Base-by-base conservation (phyloP, 2,797 vertebrate genomes). In the Varecia variegata region DNA sequence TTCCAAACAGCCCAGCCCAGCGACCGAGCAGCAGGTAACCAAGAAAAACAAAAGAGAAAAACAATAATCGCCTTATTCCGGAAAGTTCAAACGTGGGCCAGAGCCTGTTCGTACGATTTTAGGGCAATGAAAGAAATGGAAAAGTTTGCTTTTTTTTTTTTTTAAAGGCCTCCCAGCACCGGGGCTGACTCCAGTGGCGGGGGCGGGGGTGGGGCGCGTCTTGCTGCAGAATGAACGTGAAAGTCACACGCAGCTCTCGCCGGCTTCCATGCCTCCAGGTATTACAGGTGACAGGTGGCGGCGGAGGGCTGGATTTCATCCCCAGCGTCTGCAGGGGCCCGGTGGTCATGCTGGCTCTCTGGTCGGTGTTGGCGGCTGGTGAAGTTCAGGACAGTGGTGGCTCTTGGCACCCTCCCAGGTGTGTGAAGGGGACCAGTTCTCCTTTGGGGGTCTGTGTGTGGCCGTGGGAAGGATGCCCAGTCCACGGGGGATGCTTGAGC, bases 41-140 rank as follows among this genome's bases (percentile, higher is more conserved):
- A 95, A 84, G 90, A 88, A 93, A 93, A 82, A 83, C 90, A 93
- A 93, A 81, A 35, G 62, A 38, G 76, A 45, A 65, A 91, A 95
- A 80, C 67, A 93, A 76, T 74, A 50, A 85, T 85, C 6, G 11
- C 73, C 79, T 93, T 76, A 27, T 92, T 91, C 93, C 73, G 88
- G 93, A 68, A 91, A 95, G 88, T 96, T 93, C 91, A 90, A 65
- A 62, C 0, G 43, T 62, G 50, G 93, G 73, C 83, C 95, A 96
- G 77, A 68, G 83, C 65, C 65, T n/a, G 14, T 86, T 65, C 9
- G 0, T 86, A 74, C 0, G 2, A n/a, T 81, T 89, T 86, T 47
- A 65, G 70, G 86, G 77, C 56, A 58, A 14, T 5, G 76, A 88
- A 80, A 38, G 52, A 50, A 52, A 70, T 84, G 90, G 93, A 97